These are phyloP conservation scores for Netelia virgata DNA, from an alignment of 2,888 invertebrate species.

Conservation along the genomic window DNA sequence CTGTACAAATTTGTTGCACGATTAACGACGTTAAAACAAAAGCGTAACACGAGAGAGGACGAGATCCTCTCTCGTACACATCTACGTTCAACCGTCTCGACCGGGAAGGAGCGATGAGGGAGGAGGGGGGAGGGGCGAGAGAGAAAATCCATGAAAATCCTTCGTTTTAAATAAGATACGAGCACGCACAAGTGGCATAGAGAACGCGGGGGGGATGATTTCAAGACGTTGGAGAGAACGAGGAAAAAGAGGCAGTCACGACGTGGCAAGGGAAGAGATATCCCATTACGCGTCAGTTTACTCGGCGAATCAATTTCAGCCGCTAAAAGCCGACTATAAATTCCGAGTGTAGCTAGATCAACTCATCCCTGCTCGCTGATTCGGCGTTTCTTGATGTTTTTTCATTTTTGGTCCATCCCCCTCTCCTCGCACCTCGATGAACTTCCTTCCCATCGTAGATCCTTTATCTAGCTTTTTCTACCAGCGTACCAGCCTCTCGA, in stretches of 20 bases:
- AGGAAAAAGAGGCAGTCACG: constrained; percentile 8
- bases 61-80: constrained; percentile 54
- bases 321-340: constrained; percentile 80
- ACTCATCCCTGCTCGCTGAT: constrained; percentile 72
- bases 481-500: not conserved
- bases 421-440: constrained; percentile 6
- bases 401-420: constrained; percentile 67
- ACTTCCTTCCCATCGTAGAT: constrained; percentile 3
- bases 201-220: constrained; percentile 44
- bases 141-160: constrained; percentile 68
- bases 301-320: constrained; percentile 80
- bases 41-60: not conserved
- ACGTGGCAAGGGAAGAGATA: constrained; percentile 69
- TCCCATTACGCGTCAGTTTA: constrained; percentile 80
- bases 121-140: constrained; percentile 4
- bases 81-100: constrained; percentile 22
- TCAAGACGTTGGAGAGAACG: constrained; percentile 38
- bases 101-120: not conserved
- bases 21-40: constrained; percentile 6
- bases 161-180: constrained; percentile 69
- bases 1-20: not conserved
- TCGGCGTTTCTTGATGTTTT: constrained; percentile 75
- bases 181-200: constrained; percentile 60
- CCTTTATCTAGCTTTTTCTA: not conserved
- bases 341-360: constrained; percentile 74